Evolutionary conservation across 2,888 invertebrate species (phyloP), one percentile per base, ranked within the genome.

Genomic region (Acheta domesticus): DNA sequence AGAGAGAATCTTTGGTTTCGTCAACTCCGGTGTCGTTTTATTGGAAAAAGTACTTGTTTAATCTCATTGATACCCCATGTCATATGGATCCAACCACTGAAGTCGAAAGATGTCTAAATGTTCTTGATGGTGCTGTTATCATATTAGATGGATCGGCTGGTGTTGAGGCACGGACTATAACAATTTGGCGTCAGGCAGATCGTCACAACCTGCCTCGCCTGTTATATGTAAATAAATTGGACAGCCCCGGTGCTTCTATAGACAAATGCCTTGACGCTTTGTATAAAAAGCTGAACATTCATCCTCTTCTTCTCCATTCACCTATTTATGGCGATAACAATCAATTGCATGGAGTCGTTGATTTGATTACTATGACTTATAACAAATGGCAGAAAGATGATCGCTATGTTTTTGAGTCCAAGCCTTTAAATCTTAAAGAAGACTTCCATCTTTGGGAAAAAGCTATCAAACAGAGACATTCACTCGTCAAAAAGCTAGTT

Each of bases 71-170:
- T 86, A 99, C 99, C 0, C 99, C 99, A 0, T 99, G 99, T 74
- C 98, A 98, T 86, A 97, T 98, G 78, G 98, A 98, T 88, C 98
- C 98, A 86, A 97, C 97, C 1, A 95, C 98, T 92, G 98, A 99
- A 88, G 99, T 99, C 16, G 99, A 99, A 84, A 94, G 99, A 86
- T 94, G 96, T 14, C 88, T 99, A 1, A 91, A 95, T 78, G 97
- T 98, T 0, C 89, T 99, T 74, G 99, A 99, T 86, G 98, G 98
- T 50, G 96, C 95, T 75, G 91, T 99, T 20, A 90, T 97, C 1
- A 92, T 99, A 11, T 86, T 99, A 16, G 99, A 99, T 89, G 96
- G 93, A 19, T 95, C 97, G 0, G 97, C 97, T 79, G 98, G 99
- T 48, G 99, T 99, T 1, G 97, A 99, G 89, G 98, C 99, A 0